phyloP scores from a whole-genome alignment of 2,888 invertebrate genomes.

The Ischnura elegans region DNA sequence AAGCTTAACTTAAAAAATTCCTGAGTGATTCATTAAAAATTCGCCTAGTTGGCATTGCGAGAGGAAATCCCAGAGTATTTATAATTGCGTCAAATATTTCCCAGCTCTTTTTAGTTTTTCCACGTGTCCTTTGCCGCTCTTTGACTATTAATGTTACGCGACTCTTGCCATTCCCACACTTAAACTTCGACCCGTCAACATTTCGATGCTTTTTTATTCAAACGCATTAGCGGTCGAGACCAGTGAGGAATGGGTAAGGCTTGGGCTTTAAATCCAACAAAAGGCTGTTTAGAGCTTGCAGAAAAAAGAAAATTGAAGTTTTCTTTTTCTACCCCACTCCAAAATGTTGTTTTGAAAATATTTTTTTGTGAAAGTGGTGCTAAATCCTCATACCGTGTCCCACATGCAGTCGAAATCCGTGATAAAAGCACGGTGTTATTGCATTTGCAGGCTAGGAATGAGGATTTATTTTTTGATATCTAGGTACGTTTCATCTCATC shows the following conservation, averaged over 20 bases:
- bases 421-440: background rate
- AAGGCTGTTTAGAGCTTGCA: background rate
- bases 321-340: background rate
- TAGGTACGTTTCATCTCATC: background rate
- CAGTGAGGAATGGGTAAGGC: background rate
- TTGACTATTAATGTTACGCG: background rate
- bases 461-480: background rate
- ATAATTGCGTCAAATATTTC: no score
- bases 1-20: no score
- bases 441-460: background rate
- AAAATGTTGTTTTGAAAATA: background rate
- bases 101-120: no score
- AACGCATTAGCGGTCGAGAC: slow-evolving; percentile 21
- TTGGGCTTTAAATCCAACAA: background rate
- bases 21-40: no score
- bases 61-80: no score
- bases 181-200: background rate
- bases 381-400: background rate
- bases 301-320: background rate
- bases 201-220: background rate
- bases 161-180: background rate
- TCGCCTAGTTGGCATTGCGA: no score
- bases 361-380: background rate
- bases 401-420: background rate
- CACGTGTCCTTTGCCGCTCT: background rate